A percentile compares a stretch with the other conserved stretches of the same genome.
Evolutionary conservation across 1,140 invertebrate species (phyloP).

Genomic region (Ostrea denselamellosa): DNA sequence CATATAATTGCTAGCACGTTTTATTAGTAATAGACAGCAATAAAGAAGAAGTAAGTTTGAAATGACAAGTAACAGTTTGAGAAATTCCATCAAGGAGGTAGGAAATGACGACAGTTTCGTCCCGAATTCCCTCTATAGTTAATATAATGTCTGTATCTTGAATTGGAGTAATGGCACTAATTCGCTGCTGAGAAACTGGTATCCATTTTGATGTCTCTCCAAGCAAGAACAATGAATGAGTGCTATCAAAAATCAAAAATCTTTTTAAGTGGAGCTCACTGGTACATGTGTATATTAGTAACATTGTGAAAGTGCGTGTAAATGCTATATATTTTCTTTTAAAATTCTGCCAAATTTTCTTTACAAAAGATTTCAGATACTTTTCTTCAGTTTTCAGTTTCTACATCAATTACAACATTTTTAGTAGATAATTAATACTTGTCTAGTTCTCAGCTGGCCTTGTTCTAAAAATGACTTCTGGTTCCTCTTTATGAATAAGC

Average conservation of each 20-base stretch:
- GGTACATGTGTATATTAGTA: too few relatives aligned
- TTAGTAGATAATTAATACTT: too few relatives aligned
- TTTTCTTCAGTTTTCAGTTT: too few relatives aligned
- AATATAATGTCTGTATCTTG: slow-evolving; percentile 4
- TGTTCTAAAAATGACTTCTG: too few relatives aligned
- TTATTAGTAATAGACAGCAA: neutral
- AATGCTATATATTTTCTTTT: too few relatives aligned
- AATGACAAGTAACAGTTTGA: neutral
- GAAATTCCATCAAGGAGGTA: slow-evolving; percentile 4
- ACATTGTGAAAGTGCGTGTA: too few relatives aligned
- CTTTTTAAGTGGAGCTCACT: too few relatives aligned
- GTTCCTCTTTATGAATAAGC: too few relatives aligned
- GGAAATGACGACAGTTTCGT: neutral
- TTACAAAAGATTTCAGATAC: too few relatives aligned
- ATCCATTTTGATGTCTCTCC: slow-evolving; percentile 48
- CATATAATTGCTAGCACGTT: neutral
- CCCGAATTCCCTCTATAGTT: neutral
- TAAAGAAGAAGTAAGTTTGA: neutral
- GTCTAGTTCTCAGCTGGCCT: too few relatives aligned
- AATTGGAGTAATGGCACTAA: neutral
- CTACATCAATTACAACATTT: too few relatives aligned
- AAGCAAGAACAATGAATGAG: slow-evolving; percentile 31
- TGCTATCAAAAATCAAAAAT: neutral
- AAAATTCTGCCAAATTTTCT: too few relatives aligned
- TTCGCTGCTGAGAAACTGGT: slow-evolving; percentile 43